These are phyloP conservation scores for Squalus acanthias DNA, from an alignment of 2,797 vertebrate genomes.

Conservation along the genomic window DNA sequence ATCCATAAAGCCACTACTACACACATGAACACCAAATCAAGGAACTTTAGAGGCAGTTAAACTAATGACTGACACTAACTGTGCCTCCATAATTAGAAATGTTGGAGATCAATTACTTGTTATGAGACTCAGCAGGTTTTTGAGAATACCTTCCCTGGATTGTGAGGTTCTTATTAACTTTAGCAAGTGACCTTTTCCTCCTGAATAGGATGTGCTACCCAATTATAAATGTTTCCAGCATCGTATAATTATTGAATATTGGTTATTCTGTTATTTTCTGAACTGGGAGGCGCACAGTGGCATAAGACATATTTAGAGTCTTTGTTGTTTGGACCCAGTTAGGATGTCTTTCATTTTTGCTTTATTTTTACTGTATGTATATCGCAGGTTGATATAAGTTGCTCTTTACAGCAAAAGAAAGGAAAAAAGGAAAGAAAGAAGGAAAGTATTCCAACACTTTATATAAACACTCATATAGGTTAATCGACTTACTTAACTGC, in stretches of 20 bases:
- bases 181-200: neutral
- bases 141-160: neutral
- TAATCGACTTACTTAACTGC: no score
- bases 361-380: neutral
- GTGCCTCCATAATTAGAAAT: neutral
- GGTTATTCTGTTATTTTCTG: neutral
- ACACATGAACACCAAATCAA: neutral
- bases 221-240: neutral
- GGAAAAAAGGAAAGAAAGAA: neutral
- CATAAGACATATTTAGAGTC: neutral
- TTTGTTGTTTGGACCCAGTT: neutral
- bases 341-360: neutral
- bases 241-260: neutral
- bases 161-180: neutral
- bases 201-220: neutral
- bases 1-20: neutral
- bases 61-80: neutral
- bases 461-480: no score
- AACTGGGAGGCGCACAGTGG: neutral
- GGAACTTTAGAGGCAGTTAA: neutral
- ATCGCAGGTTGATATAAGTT: neutral
- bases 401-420: neutral
- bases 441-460: no score
- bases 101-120: neutral
- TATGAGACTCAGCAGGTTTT: neutral